Evolutionary conservation across 2,113 vertebrate species (phyloP).

Genomic region (Calypte anna): DNA sequence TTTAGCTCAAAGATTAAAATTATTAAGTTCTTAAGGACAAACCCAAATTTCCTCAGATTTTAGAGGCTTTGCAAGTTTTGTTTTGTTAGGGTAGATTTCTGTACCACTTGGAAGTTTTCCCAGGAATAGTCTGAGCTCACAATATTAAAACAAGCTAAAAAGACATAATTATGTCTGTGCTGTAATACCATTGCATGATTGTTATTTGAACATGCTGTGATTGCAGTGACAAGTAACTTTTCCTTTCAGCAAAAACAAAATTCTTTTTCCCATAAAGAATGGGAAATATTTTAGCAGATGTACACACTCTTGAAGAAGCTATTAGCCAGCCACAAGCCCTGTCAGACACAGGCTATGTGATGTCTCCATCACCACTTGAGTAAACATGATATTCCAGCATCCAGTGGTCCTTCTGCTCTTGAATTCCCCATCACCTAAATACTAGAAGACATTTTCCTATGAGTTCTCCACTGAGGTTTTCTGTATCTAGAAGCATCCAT

Average conservation of each 20-base stretch:
- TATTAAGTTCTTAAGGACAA: not conserved
- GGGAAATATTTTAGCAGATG: not conserved
- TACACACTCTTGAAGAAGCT: not conserved
- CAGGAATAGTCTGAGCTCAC: not conserved
- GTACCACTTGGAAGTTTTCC: not conserved
- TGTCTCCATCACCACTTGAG: not conserved
- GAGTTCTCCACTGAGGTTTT: not conserved
- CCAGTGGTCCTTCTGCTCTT: not conserved
- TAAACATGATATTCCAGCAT: not conserved
- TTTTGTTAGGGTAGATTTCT: not conserved
- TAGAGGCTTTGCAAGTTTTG: not conserved
- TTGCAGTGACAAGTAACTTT: not conserved
- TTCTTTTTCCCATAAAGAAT: too few species aligned
- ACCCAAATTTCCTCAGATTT: not conserved
- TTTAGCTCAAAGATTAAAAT: not conserved
- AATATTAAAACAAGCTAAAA: not conserved
- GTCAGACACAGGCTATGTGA: not conserved
- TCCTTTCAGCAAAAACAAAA: not conserved
- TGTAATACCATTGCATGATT: not conserved
- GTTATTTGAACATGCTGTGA: not conserved
- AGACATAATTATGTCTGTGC: not conserved
- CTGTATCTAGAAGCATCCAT: not conserved
- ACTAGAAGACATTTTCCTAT: not conserved
- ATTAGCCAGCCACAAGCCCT: not conserved
- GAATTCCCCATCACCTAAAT: not conserved